Base-by-base conservation (phyloP, 2,797 vertebrate species). In the Coranthus polyacanthus region DNA sequence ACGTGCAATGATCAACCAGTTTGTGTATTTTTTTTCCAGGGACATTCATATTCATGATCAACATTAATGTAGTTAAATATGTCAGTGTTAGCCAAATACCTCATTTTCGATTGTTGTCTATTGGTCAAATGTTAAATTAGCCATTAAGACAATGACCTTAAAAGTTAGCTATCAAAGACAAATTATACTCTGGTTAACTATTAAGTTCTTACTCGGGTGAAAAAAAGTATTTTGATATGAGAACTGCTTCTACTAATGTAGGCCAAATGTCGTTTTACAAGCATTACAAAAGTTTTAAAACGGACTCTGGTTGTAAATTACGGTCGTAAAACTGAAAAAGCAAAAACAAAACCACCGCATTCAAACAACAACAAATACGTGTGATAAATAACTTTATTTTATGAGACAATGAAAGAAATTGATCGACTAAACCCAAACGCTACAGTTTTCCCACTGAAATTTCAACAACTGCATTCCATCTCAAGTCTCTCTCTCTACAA, bases 381-480 rank as follows among this genome's bases (percentile, higher is more conserved):
- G 2, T 0, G 9, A 5, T 2, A 13, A 20, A 16, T 5, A 52
- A 37, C 10, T 54, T 59, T 2, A 41, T 58, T 67, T 50, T 3
- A 6, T 8, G 4, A 3, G 16, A 37, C 0, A 1, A 2, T 2
- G 0, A 12, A 37, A 44, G 2, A 11, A n/a, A n/a, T 2, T 1
- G 9, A 0, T 9, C 4, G 18, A 26, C 39, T 53, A 2, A 7
- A 60, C 12, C 10, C 0, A 18, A 43, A 20, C 9, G 7, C 0
- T 0, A 3, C n/a, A 1, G 5, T 37, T 53, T 62, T 17, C 24
- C 12, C 15, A 39, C 17, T 47, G n/a, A 60, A 34, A 59, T 72
- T 66, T 78, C 20, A 72, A 53, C 70, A 42, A 72, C 81, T 72
- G 80, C 79, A 89, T 83, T 86, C 86, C 84, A 34, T 76, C 52